Evolutionary conservation across 2,797 vertebrate genomes (phyloP).

Genomic region (Lemur catta): DNA sequence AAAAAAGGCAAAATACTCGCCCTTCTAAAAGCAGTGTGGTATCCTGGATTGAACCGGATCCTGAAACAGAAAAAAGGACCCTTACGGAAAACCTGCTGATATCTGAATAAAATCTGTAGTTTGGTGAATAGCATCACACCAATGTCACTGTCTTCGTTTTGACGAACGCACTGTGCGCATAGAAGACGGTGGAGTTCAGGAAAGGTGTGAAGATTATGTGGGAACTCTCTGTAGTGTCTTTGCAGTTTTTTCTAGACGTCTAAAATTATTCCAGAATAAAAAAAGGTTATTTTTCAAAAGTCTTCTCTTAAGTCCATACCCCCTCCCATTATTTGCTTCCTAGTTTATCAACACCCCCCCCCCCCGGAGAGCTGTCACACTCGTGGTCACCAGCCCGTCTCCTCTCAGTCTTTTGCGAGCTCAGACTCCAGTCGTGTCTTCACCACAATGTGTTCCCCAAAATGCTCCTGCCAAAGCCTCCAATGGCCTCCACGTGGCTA

Average conservation of each 20-base stretch:
- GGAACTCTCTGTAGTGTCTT: neutral
- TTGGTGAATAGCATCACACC: accelerated
- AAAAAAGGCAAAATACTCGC: neutral
- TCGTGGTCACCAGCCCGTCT: accelerated
- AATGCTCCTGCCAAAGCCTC: neutral
- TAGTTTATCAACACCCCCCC: neutral
- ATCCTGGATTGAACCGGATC: neutral
- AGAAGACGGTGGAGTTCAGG: accelerated
- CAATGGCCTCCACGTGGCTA: accelerated
- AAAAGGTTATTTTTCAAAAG: neutral
- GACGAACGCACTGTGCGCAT: neutral
- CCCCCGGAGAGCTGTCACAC: neutral
- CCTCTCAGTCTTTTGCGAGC: neutral
- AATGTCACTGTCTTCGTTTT: neutral
- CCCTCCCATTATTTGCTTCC: neutral
- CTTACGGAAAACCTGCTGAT: neutral
- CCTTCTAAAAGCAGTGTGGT: neutral
- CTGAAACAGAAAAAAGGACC: neutral
- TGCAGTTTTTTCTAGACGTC: neutral
- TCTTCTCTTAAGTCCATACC: neutral
- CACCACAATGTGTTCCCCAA: accelerated
- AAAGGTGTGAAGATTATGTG: neutral
- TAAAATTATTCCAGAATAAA: neutral
- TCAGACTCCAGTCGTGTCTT: neutral
- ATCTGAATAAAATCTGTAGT: too few species aligned